Evolutionary conservation across 2,113 vertebrate species (phyloP).

Genomic region (Eurystomus gularis): DNA sequence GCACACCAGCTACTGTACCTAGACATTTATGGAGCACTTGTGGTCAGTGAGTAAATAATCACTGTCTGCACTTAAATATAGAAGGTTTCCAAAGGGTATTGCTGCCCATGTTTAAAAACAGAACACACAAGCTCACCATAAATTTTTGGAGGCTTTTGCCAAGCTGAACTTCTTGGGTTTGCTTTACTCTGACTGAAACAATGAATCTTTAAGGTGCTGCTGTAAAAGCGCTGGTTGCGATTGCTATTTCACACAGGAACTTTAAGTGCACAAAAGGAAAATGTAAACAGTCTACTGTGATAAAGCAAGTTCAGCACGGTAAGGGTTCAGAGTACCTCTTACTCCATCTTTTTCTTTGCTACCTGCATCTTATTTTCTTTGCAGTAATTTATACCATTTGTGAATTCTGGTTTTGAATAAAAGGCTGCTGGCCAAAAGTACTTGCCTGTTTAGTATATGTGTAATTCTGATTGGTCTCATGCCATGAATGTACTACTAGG

Average conservation of each 20-base stretch:
- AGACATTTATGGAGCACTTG: background rate
- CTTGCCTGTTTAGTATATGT: background rate
- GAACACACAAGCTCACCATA: background rate
- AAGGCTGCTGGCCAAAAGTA: background rate
- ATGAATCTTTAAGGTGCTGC: background rate
- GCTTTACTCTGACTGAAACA: background rate
- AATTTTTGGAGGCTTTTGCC: background rate
- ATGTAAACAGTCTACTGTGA: background rate
- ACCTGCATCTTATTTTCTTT: background rate
- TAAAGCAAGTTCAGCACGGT: background rate
- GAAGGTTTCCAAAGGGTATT: background rate
- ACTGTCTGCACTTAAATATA: background rate
- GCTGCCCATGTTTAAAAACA: background rate
- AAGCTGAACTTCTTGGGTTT: constrained; percentile 8
- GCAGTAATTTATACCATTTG: background rate
- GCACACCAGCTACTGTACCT: background rate
- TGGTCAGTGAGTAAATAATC: constrained; percentile 9
- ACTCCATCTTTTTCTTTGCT: background rate
- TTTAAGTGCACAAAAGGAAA: background rate
- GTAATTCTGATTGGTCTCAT: background rate
- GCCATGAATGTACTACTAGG: background rate
- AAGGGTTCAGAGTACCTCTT: background rate
- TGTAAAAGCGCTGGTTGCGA: background rate
- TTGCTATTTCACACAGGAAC: background rate
- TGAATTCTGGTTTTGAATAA: background rate